Percentiles rank a stretch among this genome's conserved stretches.
phyloP scores from a whole-genome alignment of 2,888 invertebrate genomes.

The Dorcus parallelipipedus region DNA sequence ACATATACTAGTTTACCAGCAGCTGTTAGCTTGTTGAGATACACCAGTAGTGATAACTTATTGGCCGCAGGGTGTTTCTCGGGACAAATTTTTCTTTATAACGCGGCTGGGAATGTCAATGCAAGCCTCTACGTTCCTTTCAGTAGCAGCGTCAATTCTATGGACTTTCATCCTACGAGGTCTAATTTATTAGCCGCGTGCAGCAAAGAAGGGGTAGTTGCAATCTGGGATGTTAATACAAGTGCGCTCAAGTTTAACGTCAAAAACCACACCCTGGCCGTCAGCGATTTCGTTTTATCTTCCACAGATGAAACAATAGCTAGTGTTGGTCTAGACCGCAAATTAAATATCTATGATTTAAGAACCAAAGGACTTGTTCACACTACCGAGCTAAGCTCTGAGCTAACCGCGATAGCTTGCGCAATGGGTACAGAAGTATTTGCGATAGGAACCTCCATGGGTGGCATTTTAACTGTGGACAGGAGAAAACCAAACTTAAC shows the following conservation, averaged over 20 bases:
- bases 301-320: conserved; percentile 20
- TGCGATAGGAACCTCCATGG: conserved; percentile 28
- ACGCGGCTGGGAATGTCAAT: conserved; percentile 17
- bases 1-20: conserved; percentile 26
- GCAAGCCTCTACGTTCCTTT: conserved; percentile 25
- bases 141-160: conserved; percentile 24
- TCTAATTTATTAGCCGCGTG: conserved; percentile 24
- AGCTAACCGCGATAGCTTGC: conserved; percentile 28
- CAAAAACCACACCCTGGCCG: conserved; percentile 13
- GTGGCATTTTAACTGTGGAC: conserved; percentile 30
- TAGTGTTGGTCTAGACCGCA: conserved; percentile 25
- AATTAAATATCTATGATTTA: conserved; percentile 26
- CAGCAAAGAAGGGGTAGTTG: conserved; percentile 30
- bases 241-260: conserved; percentile 15
- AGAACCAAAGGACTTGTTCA: conserved; percentile 20
- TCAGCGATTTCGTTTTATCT: conserved; percentile 26
- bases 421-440: conserved; percentile 25
- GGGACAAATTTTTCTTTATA: conserved; percentile 30
- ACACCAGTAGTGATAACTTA: conserved; percentile 33
- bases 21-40: conserved; percentile 33
- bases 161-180: conserved; percentile 25
- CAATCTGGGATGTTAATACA: conserved; percentile 29
- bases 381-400: conserved; percentile 18
- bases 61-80: conserved; percentile 29
- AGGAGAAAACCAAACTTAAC: conserved; percentile 19